These are phyloP conservation scores for Thermophis baileyi DNA, from an alignment of 2,113 vertebrate genomes.

Conservation along the genomic window DNA sequence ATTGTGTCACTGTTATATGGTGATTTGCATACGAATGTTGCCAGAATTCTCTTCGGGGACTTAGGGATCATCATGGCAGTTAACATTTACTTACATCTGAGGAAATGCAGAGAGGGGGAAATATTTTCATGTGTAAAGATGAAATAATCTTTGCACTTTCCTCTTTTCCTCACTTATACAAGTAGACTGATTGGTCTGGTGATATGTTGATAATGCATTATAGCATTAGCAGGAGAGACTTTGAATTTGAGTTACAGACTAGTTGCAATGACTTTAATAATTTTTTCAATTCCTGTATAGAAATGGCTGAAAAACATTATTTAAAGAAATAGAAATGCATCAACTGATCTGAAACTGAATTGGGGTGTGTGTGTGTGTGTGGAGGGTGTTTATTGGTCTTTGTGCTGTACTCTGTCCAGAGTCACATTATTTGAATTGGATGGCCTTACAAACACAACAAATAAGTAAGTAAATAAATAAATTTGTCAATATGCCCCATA, in stretches of 20 bases:
- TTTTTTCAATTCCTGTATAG: neutral
- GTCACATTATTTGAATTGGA: neutral
- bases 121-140: neutral
- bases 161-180: neutral
- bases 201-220: neutral
- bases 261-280: neutral
- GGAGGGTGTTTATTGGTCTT: neutral
- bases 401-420: neutral
- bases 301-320: neutral
- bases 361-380: too few relatives aligned
- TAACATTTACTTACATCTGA: neutral
- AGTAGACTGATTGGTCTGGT: neutral
- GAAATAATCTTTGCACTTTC: neutral
- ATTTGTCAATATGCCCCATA: neutral
- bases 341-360: neutral
- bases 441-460: neutral
- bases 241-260: neutral
- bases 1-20: neutral
- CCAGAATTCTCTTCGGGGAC: neutral
- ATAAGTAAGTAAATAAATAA: neutral
- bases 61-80: neutral
- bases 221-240: neutral
- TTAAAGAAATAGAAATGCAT: neutral
- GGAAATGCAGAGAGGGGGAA: neutral
- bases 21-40: neutral